Evolutionary conservation across 2,888 invertebrate genomes (phyloP), one percentile per base, ranked within the genome.

Genomic region (Ariolimax columbianus): DNA sequence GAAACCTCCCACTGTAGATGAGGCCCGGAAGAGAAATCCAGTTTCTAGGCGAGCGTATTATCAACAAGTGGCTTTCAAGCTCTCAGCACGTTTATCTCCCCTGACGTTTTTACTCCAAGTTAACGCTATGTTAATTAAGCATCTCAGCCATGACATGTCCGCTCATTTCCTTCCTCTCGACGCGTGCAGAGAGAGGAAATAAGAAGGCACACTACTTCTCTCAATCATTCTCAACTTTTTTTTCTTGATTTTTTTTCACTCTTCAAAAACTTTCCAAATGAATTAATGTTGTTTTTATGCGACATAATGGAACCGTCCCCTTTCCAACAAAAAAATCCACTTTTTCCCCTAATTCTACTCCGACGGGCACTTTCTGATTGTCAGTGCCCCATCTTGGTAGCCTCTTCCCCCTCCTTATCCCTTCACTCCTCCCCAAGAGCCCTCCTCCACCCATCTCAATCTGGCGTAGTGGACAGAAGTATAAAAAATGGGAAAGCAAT

Each of bases 71-170:
- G 40, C 26, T 72, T 26, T 19, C 23, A 40, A 26, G 40, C 40
- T 38, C 40, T 72, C 72, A 72, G 23, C 38, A 72, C 36, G 38
- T 72, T 72, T 38, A 72, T 72, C 72, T 72, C 72, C 40, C 72
- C 40, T 38, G 72, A 72, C 72, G 72, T 26, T 72, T 72, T 72
- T 72, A 72, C 40, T 72, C 40, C 40, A 38, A 40, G 23, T 72
- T 72, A 72, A 40, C 72, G 72, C 26, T 23, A 72, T 72, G 72
- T 72, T 72, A 72, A 72, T 72, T 72, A 40, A 72, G 72, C 40
- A 23, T 26, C 40, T 38, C 40, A 40, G 38, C 72, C 9, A 40
- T 40, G 72, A 23, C 72, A 72, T 40, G 40, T 38, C 26, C 72
- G 26, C 23, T 72, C 40, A 72, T 72, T 72, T 72, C 72, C 19